Conservation (phyloP, 2,797 vertebrate species). For the Sebastes dallii region DNA sequence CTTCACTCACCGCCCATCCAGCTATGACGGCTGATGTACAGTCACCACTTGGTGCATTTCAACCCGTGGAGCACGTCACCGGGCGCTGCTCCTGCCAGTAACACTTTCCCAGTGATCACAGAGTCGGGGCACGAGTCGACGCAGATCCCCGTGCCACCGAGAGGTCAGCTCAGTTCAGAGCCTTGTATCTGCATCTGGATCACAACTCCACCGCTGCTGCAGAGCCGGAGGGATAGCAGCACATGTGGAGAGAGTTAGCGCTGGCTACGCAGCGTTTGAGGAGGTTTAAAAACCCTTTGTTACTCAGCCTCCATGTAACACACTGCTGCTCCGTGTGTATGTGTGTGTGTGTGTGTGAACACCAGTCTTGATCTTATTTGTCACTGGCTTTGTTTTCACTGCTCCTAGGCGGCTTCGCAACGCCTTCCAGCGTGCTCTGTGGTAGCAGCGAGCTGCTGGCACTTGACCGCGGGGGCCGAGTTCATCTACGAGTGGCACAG, state of each 20-base stretch:
- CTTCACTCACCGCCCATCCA: not conserved
- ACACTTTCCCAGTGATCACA: slow-evolving; percentile 41
- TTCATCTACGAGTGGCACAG: slow-evolving; percentile 22
- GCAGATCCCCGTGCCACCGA: slow-evolving; percentile 29
- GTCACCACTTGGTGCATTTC: not conserved
- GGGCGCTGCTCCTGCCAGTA: not conserved
- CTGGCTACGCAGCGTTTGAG: slow-evolving; percentile 35
- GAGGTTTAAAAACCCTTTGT: slow-evolving; percentile 52
- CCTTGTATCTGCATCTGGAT: slow-evolving; percentile 71
- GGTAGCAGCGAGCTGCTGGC: slow-evolving; percentile 39
- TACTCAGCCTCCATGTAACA: slow-evolving; percentile 51
- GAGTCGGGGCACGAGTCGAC: slow-evolving; percentile 16
- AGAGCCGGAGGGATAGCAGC: slow-evolving; percentile 58
- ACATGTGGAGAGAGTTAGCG: slow-evolving; percentile 76
- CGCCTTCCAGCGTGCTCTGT: slow-evolving; percentile 27
- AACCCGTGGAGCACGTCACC: not conserved
- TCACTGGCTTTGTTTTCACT: slow-evolving; percentile 39
- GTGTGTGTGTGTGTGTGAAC: not conserved
- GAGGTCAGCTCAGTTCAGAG: slow-evolving; percentile 74
- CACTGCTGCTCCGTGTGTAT: slow-evolving; percentile 21
- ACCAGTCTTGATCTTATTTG: slow-evolving; percentile 56
- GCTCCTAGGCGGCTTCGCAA: slow-evolving; percentile 19
- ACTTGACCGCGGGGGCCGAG: slow-evolving; percentile 4
- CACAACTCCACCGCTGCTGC: slow-evolving; percentile 21
- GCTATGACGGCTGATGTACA: not conserved